phyloP scores from a whole-genome alignment of 2,113 vertebrate genomes.

The Lophotis ruficrista region DNA sequence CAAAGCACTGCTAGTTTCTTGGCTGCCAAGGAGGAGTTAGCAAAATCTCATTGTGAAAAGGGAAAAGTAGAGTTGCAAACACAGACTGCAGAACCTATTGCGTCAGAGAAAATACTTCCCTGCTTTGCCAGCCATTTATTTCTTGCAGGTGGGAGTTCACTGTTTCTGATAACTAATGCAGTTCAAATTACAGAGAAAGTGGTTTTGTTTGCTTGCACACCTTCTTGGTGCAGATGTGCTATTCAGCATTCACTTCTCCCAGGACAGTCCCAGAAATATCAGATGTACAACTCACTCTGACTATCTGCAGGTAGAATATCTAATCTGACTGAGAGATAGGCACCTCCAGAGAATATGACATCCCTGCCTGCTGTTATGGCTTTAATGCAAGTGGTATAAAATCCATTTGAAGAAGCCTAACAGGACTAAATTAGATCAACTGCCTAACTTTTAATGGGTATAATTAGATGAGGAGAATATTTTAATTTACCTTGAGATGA shows the following conservation, averaged over 20 bases:
- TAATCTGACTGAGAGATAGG: background rate
- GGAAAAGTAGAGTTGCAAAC: background rate
- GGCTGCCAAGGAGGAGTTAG: background rate
- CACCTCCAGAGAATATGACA: background rate
- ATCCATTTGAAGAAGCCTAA: background rate
- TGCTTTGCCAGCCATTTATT: background rate
- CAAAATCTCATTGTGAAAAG: background rate
- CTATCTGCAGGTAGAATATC: background rate
- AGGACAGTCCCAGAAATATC: background rate
- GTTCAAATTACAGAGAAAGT: background rate
- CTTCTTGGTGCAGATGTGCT: background rate
- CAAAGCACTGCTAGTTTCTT: background rate
- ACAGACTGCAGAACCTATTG: background rate
- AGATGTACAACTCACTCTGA: background rate
- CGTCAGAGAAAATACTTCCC: background rate
- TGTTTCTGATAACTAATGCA: background rate
- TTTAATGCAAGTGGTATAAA: background rate
- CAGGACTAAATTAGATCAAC: background rate
- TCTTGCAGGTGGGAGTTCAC: background rate
- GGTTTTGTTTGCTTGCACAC: background rate
- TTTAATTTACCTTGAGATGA: background rate
- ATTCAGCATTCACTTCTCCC: background rate
- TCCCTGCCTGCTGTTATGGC: background rate
- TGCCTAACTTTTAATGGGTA: background rate
- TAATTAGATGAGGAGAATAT: background rate